phyloP scores from a whole-genome alignment of 2,113 vertebrate species.

The Bungarus multicinctus region DNA sequence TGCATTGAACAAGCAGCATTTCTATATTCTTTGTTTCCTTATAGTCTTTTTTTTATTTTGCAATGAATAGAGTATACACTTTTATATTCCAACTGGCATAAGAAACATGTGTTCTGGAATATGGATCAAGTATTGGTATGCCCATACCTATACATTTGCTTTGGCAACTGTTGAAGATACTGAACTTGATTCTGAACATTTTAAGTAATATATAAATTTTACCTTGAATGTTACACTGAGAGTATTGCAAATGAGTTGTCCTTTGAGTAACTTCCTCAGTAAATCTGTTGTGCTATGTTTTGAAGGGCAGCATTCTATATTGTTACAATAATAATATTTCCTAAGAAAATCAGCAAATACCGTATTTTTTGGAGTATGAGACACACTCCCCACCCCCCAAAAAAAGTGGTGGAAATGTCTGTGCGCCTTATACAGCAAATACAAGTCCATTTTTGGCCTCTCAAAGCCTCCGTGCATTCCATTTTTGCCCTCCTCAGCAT shows the following conservation, averaged over 20 bases:
- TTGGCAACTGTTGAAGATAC: not conserved
- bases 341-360: not conserved
- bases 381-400: too few species aligned
- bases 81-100: not conserved
- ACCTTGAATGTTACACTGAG: not conserved
- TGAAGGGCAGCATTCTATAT: not conserved
- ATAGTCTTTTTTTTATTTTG: not conserved
- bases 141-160: not conserved
- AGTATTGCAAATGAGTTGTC: not conserved
- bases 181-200: not conserved
- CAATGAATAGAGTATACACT: not conserved
- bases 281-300: not conserved
- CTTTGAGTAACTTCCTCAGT: not conserved
- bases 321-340: not conserved
- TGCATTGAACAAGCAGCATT: constrained; percentile 11
- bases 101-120: not conserved
- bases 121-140: not conserved
- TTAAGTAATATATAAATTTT: not conserved
- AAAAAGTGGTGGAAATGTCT: too few species aligned
- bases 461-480: too few species aligned
- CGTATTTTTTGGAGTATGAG: too few species aligned
- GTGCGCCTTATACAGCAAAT: too few species aligned
- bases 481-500: too few species aligned
- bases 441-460: too few species aligned
- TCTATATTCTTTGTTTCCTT: constrained; percentile 19